phyloP scores from a whole-genome alignment of 2,888 invertebrate genomes.

The Augochlorella aurata region DNA sequence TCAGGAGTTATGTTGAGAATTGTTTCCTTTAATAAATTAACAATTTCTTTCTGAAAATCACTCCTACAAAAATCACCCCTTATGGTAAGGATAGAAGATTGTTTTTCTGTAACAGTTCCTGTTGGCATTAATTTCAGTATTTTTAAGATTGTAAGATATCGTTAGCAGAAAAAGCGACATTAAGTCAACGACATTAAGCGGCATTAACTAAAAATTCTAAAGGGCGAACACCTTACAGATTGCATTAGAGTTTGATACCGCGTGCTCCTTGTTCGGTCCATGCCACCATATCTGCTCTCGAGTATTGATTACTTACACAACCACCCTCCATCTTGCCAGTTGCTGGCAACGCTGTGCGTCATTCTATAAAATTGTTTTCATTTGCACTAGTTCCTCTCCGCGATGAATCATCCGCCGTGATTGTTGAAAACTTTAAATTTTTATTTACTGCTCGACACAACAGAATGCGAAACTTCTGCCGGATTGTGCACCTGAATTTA shows the following conservation, averaged over 20 bases:
- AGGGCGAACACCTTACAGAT: neutral
- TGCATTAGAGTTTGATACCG: slow-evolving; percentile 24
- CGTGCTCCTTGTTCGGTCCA: slow-evolving; percentile 61
- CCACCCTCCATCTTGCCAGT: slow-evolving; percentile 65
- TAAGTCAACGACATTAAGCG: neutral
- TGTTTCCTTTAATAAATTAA: too few relatives aligned
- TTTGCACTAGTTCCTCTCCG: slow-evolving; percentile 5
- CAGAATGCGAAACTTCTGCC: neutral
- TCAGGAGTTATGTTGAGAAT: too few relatives aligned
- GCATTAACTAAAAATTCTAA: neutral
- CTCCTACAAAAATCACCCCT: too few relatives aligned
- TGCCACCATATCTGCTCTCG: slow-evolving; percentile 56
- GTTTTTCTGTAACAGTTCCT: too few relatives aligned
- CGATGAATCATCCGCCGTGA: neutral
- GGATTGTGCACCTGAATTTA: too few relatives aligned
- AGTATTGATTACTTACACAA: slow-evolving; percentile 72
- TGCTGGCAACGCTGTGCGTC: slow-evolving; percentile 51
- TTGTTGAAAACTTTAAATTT: neutral
- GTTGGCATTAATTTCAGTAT: too few relatives aligned
- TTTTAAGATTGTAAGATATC: neutral
- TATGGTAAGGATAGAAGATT: too few relatives aligned
- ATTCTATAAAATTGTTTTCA: slow-evolving; percentile 42
- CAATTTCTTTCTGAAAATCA: too few relatives aligned
- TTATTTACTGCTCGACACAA: neutral
- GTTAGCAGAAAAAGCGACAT: neutral